Evolutionary conservation across 37 sponge, comb jelly and placozoan species (phyloP).

Genomic region (Axinella damicornis): DNA sequence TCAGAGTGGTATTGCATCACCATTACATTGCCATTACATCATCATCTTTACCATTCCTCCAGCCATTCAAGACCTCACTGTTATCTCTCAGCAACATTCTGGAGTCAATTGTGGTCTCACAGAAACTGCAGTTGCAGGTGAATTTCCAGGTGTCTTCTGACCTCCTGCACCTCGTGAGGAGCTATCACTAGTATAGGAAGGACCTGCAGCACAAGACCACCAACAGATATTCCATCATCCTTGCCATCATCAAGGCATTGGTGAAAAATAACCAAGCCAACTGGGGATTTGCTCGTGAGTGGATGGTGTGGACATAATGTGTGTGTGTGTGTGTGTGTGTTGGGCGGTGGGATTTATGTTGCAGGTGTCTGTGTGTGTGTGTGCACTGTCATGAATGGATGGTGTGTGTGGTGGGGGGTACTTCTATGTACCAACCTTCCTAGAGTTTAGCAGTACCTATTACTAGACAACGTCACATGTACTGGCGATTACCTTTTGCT

Average conservation of each 20-base stretch:
- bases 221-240: neutral
- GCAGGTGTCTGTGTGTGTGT: too few species aligned
- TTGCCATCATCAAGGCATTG: slow-evolving; percentile 38
- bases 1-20: too few species aligned
- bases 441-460: too few species aligned
- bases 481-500: too few species aligned
- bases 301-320: neutral
- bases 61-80: slow-evolving; percentile 32
- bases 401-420: too few species aligned
- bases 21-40: too few species aligned
- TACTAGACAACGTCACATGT: too few species aligned
- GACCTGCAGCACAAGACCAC: slow-evolving; percentile 26
- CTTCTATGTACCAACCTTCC: too few species aligned
- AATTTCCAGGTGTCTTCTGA: slow-evolving; percentile 35
- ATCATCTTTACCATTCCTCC: neutral
- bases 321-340: slow-evolving; percentile 1
- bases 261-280: slow-evolving; percentile 37
- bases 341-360: too few species aligned
- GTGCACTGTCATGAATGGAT: too few species aligned
- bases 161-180: slow-evolving; percentile 46
- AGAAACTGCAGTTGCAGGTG: slow-evolving; percentile 44
- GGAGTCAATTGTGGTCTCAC: slow-evolving; percentile 43
- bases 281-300: slow-evolving; percentile 26
- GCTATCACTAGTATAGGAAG: slow-evolving; percentile 62
- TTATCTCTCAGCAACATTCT: slow-evolving; percentile 30